Percentiles rank a stretch among this genome's conserved stretches.
These are phyloP conservation scores for Pygoscelis adeliae DNA, from an alignment of 2,113 vertebrate genomes.

Conservation along the genomic window DNA sequence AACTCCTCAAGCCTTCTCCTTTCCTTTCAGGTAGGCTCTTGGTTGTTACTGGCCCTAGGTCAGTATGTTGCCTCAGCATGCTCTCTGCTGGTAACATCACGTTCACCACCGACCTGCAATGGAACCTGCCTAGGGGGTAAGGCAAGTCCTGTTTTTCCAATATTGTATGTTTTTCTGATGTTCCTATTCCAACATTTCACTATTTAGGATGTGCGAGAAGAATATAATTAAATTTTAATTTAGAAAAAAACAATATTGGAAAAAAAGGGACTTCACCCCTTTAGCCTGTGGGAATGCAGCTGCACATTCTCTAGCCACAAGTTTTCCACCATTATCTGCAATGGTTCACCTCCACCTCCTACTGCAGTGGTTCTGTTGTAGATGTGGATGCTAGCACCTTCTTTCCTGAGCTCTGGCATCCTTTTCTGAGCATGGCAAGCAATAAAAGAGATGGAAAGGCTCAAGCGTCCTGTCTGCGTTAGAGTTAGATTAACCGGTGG, in stretches of 20 bases:
- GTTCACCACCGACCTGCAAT: fast-evolving
- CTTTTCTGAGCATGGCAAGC: not conserved
- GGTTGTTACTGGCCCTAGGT: not conserved
- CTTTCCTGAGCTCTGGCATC: not conserved
- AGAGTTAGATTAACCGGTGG: not conserved
- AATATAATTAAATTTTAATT: not conserved
- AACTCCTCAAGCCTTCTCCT: not conserved
- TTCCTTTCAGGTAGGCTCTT: not conserved
- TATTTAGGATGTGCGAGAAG: not conserved
- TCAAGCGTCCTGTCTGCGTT: not conserved
- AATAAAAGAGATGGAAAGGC: not conserved
- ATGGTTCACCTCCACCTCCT: not conserved
- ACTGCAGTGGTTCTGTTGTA: not conserved
- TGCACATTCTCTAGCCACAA: not conserved
- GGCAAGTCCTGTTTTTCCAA: not conserved
- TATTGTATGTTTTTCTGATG: not conserved
- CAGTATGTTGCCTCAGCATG: not conserved
- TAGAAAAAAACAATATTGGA: not conserved
- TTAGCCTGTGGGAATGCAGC: not conserved
- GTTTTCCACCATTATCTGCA: not conserved
- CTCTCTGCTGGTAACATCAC: not conserved
- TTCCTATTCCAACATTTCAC: not conserved
- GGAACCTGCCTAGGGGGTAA: not conserved
- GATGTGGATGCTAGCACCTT: not conserved
- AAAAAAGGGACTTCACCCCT: not conserved